Evolutionary conservation across 2,113 vertebrate genomes (phyloP).

Genomic region (Notarius lentiginosus): DNA sequence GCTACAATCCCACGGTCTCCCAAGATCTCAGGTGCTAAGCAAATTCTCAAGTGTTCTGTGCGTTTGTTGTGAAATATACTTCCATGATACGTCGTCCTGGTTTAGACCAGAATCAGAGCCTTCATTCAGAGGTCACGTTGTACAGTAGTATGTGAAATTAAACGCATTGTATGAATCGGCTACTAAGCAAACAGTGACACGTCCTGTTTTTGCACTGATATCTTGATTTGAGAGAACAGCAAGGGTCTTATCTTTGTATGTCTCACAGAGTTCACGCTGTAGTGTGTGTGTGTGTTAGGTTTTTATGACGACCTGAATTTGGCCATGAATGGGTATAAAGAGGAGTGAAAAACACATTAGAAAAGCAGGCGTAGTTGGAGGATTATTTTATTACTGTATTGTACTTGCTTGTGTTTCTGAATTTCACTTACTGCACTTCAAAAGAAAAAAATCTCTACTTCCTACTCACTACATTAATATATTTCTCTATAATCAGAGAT

Average conservation of each 20-base stretch:
- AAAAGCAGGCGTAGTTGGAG: not conserved
- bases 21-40: not conserved
- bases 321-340: not conserved
- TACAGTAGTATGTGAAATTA: not conserved
- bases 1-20: not conserved
- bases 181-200: not conserved
- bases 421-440: not conserved
- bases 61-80: not conserved
- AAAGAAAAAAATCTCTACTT: not conserved
- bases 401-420: not conserved
- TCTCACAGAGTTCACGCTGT: not conserved
- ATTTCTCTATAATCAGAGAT: too few species aligned
- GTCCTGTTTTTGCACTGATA: conserved; percentile 13
- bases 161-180: not conserved
- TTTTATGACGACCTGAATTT: not conserved
- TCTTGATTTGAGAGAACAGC: conserved; percentile 18
- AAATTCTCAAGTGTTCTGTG: not conserved
- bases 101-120: not conserved
- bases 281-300: not conserved
- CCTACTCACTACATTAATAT: not conserved
- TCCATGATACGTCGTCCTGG: not conserved
- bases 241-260: not conserved
- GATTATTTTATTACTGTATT: not conserved
- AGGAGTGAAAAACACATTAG: not conserved
- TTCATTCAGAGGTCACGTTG: not conserved